phyloP scores from a whole-genome alignment of 2,797 vertebrate species.

The Trichosurus vulpecula region DNA sequence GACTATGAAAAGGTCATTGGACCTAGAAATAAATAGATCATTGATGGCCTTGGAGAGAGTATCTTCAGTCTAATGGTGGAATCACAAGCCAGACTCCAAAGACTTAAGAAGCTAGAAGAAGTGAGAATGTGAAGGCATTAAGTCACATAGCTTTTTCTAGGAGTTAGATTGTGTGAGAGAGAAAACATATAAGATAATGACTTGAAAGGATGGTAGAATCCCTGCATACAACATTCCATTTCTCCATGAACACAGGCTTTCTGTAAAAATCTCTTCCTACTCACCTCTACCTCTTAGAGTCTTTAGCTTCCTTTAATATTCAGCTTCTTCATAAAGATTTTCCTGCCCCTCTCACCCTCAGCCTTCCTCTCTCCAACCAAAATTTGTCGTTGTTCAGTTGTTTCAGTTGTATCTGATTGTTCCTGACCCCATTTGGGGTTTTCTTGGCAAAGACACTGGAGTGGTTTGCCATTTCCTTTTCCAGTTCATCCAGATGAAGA shows the following conservation, averaged over 20 bases:
- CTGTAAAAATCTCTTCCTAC: not conserved
- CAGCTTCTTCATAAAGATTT: not conserved
- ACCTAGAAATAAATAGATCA: not conserved
- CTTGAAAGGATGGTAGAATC: not conserved
- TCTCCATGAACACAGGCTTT: not conserved
- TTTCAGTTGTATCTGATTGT: not conserved
- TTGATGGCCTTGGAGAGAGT: not conserved
- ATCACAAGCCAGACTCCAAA: not conserved
- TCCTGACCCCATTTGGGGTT: not conserved
- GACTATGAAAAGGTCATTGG: not conserved
- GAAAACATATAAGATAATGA: not conserved
- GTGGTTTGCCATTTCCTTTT: not conserved
- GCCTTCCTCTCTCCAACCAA: not conserved
- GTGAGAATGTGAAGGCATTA: not conserved
- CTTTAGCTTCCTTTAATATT: not conserved
- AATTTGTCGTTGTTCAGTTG: not conserved
- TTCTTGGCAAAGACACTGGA: not conserved
- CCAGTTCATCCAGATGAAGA: not conserved
- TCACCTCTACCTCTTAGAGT: not conserved
- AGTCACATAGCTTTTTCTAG: not conserved
- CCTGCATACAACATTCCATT: not conserved
- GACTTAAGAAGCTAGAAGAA: not conserved
- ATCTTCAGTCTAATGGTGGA: not conserved
- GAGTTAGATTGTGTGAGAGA: not conserved
- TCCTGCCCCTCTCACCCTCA: not conserved